Evolutionary conservation across 2,888 invertebrate genomes (phyloP), one percentile per base, ranked within the genome.

Genomic region (Gryllus longicercus): DNA sequence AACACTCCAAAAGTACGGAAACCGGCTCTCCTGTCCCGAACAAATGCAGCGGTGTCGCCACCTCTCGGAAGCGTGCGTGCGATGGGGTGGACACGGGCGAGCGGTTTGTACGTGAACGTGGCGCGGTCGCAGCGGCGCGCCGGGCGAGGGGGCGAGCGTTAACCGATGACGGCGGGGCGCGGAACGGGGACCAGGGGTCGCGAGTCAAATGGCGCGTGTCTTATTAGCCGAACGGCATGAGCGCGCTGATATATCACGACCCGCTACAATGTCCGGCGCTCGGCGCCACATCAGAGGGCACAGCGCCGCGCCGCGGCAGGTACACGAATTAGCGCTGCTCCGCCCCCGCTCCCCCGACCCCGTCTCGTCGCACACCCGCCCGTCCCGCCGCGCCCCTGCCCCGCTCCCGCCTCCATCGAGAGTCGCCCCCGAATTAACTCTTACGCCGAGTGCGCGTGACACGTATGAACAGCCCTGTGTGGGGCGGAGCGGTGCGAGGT

Each of bases 151-250:
- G 63, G 63, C 16, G 63, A n/a, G 63, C 38, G 38, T 38, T 38
- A 38, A 38, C 38, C 38, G 38, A 38, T 38, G 38, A 5, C 63
- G 63, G 63, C 14, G 63, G 38, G 63, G 63, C 63, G 63, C 63
- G 14, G 63, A n/a, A 63, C n/a, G 63, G 63, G 4, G n/a, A n/a
- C n/a, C 16, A 8, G 16, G 63, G 16, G 63, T 18, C 63, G 63
- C n/a, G 16, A n/a, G 63, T n/a, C 63, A 63, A 63, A 63, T 63
- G 63, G 63, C 63, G 63, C 63, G 63, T 63, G 63, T 63, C 63
- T 63, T 63, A 63, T 63, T 63, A 63, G 63, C 14, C 63, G 14
- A 18, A n/a, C 63, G 14, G 63, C 63, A 63, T 63, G 63, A 63
- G 63, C 63, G n/a, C 63, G n/a, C 63, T 63, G 63, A 63, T 63